Evolutionary conservation across 30 jellyfish, hydroid and myxozoan species (phyloP), one percentile per base, ranked within the genome.

Genomic region (Aurelia aurita complex sp. Pacific): DNA sequence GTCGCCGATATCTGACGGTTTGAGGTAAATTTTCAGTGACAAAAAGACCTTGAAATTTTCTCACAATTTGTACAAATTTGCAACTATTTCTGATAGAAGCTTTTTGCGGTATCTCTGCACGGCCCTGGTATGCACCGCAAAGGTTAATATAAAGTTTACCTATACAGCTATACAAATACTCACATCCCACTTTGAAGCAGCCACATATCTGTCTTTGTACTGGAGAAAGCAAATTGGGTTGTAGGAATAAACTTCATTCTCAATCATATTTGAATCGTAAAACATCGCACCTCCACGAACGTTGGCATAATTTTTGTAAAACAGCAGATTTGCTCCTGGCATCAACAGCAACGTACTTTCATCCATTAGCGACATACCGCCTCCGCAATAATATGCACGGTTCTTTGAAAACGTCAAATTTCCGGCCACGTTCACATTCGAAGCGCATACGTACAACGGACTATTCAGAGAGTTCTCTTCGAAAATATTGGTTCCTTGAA

Each of bases 201-300:
- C 83, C 5, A 79, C 88, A 13, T 19, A 17, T 11, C 66, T 65
- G 14, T 1, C 19, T 15, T 52, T 86, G 40, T 88, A 88, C 79
- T 88, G 96, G 63, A 88, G 5, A 34, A 88, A 88, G 51, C 96
- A 88, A 29, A 80, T 50, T 17, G 96, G 96, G 69, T 88, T 88
- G 83, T 34, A 77, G 17, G 82, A 67, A 34, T 64, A 67, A 32
- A 71, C 67, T 63, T 81, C 96, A 61, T 51, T 52, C 17, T 53
- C 85, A 14, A 73, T 38, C 23, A 64, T 14, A 42, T 19, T 69
- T 17, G 91, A 19, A 13, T 64, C 64, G 35, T 52, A 81, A 38
- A 11, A 78, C 1, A 88, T 53, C 23, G 96, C 96, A 7, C 96
- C 96, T 16, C 91, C 96, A 7, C 6, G 34, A 18, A 80, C 66